Base-by-base conservation (phyloP, 1,140 invertebrate species). In the Colletes gigas region DNA sequence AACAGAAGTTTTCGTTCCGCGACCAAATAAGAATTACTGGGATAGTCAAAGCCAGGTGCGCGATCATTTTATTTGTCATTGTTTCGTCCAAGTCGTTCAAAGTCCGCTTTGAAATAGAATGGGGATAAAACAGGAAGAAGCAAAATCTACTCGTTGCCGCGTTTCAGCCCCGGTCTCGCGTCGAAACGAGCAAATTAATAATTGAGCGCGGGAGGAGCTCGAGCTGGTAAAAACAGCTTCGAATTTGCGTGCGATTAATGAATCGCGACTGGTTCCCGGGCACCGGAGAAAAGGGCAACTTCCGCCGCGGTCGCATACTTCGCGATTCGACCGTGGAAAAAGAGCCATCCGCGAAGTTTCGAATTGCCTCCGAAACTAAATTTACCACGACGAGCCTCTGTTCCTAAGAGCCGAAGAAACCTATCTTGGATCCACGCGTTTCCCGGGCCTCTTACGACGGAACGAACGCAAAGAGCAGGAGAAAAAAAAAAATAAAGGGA, bases 231-330 rank as follows among this genome's bases (percentile, higher is more conserved):
- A 70, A 30, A n/a, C n/a, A 9, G 39, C 21, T 21, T 78, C 59
- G 47, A 63, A 72, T 71, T 71, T 72, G 10, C 76, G 9, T 14
- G 19, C 0, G n/a, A 60, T 47, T 54, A 54, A 78, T 19, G 47
- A 70, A 21, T 2, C 44, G 41, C 54, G 47, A 69, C n/a, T 41
- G 15, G 74, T 69, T 50, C 19, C 14, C 10, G 44, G 15, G 14
- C 5, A 6, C 21, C 15, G 50, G 78, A 9, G 44, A 47, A 47
- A 55, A 47, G 74, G 55, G 17, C 17, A 66, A 78, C 44, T 78
- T 54, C 44, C 70, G 59, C 63, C 12, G 67, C 74, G 79, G 66
- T 19, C 71, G 82, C 83, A 72, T 83, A 84, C 67, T 83, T 84
- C 39, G 54, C 70, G 69, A 83, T 71, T 60, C 57, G 60, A 39